Evolutionary conservation across 1,140 invertebrate genomes (phyloP), one percentile per base, ranked within the genome.

Genomic region (Zaprionus ornatus): DNA sequence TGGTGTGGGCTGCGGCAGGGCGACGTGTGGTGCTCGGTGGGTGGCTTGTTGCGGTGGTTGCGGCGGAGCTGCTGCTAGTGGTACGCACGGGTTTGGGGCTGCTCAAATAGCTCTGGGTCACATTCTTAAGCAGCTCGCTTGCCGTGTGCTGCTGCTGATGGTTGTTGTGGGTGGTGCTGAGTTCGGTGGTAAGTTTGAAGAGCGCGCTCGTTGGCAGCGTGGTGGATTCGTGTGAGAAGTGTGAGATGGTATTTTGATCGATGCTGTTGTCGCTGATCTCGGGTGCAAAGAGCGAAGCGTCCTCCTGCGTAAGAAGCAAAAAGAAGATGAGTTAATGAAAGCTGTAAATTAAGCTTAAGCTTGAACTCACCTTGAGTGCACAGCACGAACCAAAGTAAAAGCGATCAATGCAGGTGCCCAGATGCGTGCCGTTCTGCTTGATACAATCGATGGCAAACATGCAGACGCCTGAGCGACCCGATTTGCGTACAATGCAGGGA

Each of bases 381-480:
- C 98, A 98, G 86, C 98, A 98, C 32, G 96, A 98, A 48, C 97
- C 97, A 85, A 98, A 98, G 93, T 98, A 98, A 93, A 98, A 98
- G 56, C 97, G 95, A 93, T 98, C 97, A 90, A 98, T 97, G 91
- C 98, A 98, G 4, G 97, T 98, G 57, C 97, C 97, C 70, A 98
- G 93, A 85, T 98, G 97, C 2, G 97, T 97, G 29, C 98, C 98
- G 92, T 98, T 98, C 27, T 96, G 95, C 94, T 98, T 98, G 35
- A 97, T 95, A 90, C 98, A 99, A 73, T 98, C 96, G 92, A 97
- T 98, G 62, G 97, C 97, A 91, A 99, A 98, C 97, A 99, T 99
- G 90, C 98, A 99, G 9, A 97, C 94, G 9, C 98, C 98, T 61
- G 95, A 96, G 76, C 97, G 95, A 4, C 95, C 96, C 21, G 95